phyloP scores from a whole-genome alignment of 2,888 invertebrate genomes.

The Limnephilus marmoratus region DNA sequence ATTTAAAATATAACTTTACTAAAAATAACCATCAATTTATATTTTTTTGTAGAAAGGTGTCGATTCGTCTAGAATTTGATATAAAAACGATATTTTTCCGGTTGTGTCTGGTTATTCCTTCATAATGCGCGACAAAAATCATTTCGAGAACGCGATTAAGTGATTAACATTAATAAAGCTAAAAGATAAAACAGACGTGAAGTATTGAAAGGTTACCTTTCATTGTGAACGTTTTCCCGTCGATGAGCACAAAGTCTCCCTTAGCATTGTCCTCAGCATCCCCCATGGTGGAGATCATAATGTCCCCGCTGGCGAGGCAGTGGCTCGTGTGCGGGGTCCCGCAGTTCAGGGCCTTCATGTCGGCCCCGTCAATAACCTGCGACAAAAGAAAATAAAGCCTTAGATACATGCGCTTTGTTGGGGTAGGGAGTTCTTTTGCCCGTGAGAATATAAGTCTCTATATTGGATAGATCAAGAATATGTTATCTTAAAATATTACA shows the following conservation, averaged over 20 bases:
- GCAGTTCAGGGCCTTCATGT: slow-evolving; percentile 86
- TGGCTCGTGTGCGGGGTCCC: slow-evolving; percentile 96
- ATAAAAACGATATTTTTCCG: no score
- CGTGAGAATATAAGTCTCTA: neutral
- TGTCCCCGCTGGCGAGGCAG: slow-evolving; percentile 93
- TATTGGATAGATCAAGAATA: no score
- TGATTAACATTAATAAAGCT: neutral
- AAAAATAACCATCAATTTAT: no score
- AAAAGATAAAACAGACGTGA: neutral
- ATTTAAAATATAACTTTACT: no score
- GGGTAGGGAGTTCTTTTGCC: neutral
- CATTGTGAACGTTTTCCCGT: slow-evolving; percentile 86
- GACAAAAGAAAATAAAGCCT: neutral
- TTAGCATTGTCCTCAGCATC: slow-evolving; percentile 89
- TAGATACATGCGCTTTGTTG: neutral
- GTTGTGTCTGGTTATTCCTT: no score
- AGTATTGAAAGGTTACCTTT: slow-evolving; percentile 76
- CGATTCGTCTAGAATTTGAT: no score
- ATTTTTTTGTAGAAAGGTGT: no score
- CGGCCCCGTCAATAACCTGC: slow-evolving; percentile 88
- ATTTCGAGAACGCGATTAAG: no score
- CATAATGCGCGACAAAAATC: no score
- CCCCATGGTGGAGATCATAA: slow-evolving; percentile 97
- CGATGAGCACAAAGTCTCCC: slow-evolving; percentile 92
- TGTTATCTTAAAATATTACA: no score